These are phyloP conservation scores for Mus pahari DNA, from an alignment of 2,113 vertebrate genomes.

Conservation along the genomic window DNA sequence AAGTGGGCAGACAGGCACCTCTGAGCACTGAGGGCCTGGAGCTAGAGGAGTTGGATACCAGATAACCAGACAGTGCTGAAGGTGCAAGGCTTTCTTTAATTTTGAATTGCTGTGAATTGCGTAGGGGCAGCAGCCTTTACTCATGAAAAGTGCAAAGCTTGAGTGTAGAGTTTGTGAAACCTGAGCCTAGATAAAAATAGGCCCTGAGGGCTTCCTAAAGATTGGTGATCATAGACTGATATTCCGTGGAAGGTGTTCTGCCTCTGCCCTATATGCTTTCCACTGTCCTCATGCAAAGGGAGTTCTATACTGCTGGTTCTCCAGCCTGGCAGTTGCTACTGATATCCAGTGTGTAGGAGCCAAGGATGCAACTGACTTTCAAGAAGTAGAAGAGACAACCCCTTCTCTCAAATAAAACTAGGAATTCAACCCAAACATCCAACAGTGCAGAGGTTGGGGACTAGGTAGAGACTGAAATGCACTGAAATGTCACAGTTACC, in stretches of 20 bases:
- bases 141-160: not conserved
- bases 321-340: not conserved
- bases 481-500: not conserved
- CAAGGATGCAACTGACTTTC: not conserved
- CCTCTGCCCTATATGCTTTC: not conserved
- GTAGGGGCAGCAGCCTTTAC: not conserved
- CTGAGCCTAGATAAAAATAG: not conserved
- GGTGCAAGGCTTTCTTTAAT: not conserved
- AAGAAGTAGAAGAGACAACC: not conserved
- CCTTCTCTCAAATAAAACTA: not conserved
- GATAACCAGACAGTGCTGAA: not conserved
- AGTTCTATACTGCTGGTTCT: not conserved
- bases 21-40: not conserved
- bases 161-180: not conserved
- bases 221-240: not conserved
- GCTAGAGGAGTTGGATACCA: not conserved
- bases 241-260: not conserved
- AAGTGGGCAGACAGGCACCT: not conserved
- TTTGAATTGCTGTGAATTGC: not conserved
- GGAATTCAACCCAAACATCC: not conserved
- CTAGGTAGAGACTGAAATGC: not conserved
- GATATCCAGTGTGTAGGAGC: not conserved
- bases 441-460: not conserved
- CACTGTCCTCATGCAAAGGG: not conserved
- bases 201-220: not conserved